These are phyloP conservation scores for Pyrrhosoma nymphula DNA, from an alignment of 2,888 invertebrate species.

Conservation along the genomic window DNA sequence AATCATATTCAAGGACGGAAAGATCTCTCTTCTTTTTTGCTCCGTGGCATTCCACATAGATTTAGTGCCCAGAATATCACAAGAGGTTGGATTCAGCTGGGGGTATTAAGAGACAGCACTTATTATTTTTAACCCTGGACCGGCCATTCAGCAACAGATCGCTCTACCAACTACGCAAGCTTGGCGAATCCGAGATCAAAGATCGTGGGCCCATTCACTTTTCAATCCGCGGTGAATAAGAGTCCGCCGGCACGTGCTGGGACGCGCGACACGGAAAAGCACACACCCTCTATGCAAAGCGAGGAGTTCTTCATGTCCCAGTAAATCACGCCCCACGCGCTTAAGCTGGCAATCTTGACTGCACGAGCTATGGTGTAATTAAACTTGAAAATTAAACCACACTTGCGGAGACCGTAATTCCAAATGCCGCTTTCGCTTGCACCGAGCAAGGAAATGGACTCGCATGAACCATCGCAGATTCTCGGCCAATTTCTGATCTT, in stretches of 20 bases:
- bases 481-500: not conserved
- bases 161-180: not conserved
- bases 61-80: too few relatives aligned
- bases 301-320: not conserved
- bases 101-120: too few relatives aligned
- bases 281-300: not conserved
- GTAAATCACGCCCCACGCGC: not conserved
- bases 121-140: too few relatives aligned
- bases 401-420: not conserved
- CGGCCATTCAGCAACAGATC: too few relatives aligned
- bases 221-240: not conserved
- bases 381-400: not conserved
- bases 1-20: too few relatives aligned
- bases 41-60: too few relatives aligned
- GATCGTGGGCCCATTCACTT: slow-evolving; percentile 27
- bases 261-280: not conserved
- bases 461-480: not conserved
- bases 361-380: not conserved
- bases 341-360: not conserved
- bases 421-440: not conserved
- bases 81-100: too few relatives aligned
- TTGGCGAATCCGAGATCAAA: not conserved
- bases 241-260: not conserved
- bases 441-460: not conserved
- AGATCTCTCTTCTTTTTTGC: too few relatives aligned